Evolutionary conservation across 2,888 invertebrate species (phyloP).

Genomic region (Xestia xanthographa): DNA sequence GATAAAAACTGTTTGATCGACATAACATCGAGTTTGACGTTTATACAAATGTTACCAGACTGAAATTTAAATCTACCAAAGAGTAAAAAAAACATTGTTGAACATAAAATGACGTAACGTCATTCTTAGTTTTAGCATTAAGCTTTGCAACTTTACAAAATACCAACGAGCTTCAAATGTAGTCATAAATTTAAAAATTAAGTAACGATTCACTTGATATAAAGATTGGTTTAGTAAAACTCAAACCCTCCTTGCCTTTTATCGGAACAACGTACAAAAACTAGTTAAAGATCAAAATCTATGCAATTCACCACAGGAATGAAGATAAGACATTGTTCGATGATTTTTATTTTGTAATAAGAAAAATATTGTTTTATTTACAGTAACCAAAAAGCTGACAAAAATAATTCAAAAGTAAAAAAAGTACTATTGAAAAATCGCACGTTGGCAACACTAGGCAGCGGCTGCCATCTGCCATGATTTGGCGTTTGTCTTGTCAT

Average conservation of each 20-base stretch:
- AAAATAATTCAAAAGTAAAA: neutral
- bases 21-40: constrained; percentile 14
- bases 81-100: neutral
- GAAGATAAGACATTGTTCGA: neutral
- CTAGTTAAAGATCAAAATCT: neutral
- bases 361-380: neutral
- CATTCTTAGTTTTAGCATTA: neutral
- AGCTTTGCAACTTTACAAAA: neutral
- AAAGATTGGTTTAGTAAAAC: too few relatives aligned
- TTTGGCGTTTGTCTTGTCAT: constrained; percentile 80
- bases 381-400: neutral
- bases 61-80: constrained; percentile 12
- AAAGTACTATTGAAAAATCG: neutral
- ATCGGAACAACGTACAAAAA: neutral
- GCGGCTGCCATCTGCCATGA: constrained; percentile 75
- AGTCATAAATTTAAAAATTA: neutral
- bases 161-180: neutral
- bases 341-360: too few relatives aligned
- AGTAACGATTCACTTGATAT: neutral
- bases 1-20: constrained; percentile 45
- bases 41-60: constrained; percentile 2
- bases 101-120: neutral
- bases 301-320: neutral
- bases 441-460: constrained; percentile 61
- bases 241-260: too few relatives aligned